Evolutionary conservation across 2,797 vertebrate genomes (phyloP).

Genomic region (Miichthys miiuy): DNA sequence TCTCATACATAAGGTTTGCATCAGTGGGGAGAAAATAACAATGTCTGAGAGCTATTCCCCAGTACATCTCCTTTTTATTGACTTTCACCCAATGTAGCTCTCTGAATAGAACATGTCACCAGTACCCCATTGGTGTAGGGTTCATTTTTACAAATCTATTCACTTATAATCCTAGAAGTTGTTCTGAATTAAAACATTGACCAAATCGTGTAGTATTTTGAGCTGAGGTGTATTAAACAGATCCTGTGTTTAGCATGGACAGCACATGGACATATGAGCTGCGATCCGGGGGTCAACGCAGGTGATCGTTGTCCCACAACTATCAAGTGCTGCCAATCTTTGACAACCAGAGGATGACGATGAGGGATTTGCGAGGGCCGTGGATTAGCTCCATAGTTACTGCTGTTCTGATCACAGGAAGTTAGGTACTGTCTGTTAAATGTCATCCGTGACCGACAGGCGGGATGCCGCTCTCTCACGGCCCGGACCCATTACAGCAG

Average conservation of each 20-base stretch:
- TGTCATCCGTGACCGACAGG: conserved; percentile 79
- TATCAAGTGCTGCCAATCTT: conserved; percentile 48
- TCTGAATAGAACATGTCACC: not conserved
- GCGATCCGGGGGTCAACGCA: conserved; percentile 43
- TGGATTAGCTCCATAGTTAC: conserved; percentile 73
- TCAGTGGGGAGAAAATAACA: not conserved
- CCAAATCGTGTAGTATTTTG: not conserved
- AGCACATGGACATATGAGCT: conserved; percentile 21
- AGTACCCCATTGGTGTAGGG: not conserved
- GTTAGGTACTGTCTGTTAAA: conserved; percentile 81
- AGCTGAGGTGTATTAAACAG: conserved; percentile 34
- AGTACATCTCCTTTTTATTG: not conserved
- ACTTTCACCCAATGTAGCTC: conserved; percentile 1
- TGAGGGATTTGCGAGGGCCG: conserved; percentile 68
- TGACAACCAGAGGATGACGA: conserved; percentile 54
- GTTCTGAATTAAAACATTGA: not conserved
- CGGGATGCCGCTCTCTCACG: conserved; percentile 76
- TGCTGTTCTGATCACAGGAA: conserved; percentile 77
- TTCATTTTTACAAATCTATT: conserved; percentile 4
- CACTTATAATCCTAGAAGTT: not conserved
- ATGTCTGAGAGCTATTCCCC: not conserved
- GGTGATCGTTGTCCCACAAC: conserved; percentile 47
- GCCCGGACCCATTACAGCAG: conserved; percentile 74
- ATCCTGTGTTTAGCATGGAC: conserved; percentile 19
- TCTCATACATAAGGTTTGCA: conserved; percentile 13